Percentiles rank a stretch among this genome's conserved stretches.
Conservation (phyloP, 2,888 invertebrate genomes). For the Stenodera caucasica region DNA sequence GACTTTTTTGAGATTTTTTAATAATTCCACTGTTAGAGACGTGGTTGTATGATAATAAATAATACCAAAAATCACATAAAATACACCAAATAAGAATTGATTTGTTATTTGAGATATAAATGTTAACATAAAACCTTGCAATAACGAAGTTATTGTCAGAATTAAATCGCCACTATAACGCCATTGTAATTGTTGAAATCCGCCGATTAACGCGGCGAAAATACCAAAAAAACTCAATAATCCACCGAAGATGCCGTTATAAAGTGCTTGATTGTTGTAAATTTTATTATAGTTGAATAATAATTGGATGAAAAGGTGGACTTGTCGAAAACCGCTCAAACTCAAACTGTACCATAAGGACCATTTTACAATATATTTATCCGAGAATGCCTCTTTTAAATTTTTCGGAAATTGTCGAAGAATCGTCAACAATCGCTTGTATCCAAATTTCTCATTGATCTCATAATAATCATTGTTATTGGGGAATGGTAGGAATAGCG, state of each 20-base stretch:
- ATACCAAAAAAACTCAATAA: constrained; percentile 9
- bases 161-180: constrained; percentile 18
- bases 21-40: constrained; percentile 14
- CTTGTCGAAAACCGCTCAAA: background rate
- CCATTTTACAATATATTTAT: background rate
- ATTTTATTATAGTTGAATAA: constrained; percentile 10
- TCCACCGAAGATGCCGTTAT: constrained; percentile 14
- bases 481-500: background rate
- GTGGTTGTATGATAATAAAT: constrained; percentile 14
- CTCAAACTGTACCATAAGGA: background rate
- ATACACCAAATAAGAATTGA: background rate
- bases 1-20: constrained; percentile 9
- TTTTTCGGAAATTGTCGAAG: background rate
- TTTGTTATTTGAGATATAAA: constrained; percentile 15
- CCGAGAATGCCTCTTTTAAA: background rate
- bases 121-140: constrained; percentile 17
- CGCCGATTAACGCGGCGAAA: constrained; percentile 10
- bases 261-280: background rate
- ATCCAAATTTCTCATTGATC: background rate
- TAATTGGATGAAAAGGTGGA: constrained; percentile 2
- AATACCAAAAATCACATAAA: constrained; percentile 13
- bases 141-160: constrained; percentile 15
- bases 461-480: background rate
- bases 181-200: constrained; percentile 14
- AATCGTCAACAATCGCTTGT: background rate